Base-by-base conservation (phyloP, 2,113 vertebrate genomes). In the Macquaria australasica region DNA sequence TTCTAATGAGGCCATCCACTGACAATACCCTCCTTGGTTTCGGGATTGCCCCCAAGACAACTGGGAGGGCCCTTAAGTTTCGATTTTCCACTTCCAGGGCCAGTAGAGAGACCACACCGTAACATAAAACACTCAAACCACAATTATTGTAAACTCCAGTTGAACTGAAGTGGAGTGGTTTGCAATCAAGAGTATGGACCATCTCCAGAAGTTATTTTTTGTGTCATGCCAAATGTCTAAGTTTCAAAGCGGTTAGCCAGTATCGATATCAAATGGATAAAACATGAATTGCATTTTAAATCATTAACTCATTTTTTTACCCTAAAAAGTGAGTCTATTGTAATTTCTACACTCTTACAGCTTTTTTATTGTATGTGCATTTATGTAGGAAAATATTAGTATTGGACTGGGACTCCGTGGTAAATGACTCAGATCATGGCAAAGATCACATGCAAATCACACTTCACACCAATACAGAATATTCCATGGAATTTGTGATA, bases 111-210 rank as follows among this genome's bases (percentile, higher is more conserved):
- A 37, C 39, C 23, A 34, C 56, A 64, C 21, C 51, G n/a, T 56
- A 41, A 72, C 68, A 45, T 72, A 67, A 75, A 75, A n/a, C 18
- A 58, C 37, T 63, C 60, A 50, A 50, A 72, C 50, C 83, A 41
- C 64, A 75, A 23, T 75, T 56, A 55, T 14, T 77, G 37, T 31
- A 68, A 55, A 69, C 34, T 53, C 41, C 3, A 34, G 53, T 18
- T 67, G 60, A 79, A 72, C 39, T 66, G 67, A 21, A 41, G 20
- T 3, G 1, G 43, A 60, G 63, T 41, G 39, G 28, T 74, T 67
- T 16, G 28, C 28, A 28, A 48, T 68, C 51, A 28, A 58, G 25
- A 66, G 34, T 12, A 28, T 28, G 56, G 23, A 43, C 4, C 7
- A 59, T 6, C 39, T 41, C n/a, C 71, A 48, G 5, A 51, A 23